phyloP scores from a whole-genome alignment of 1,140 invertebrate genomes.

The Notospermus geniculatus region DNA sequence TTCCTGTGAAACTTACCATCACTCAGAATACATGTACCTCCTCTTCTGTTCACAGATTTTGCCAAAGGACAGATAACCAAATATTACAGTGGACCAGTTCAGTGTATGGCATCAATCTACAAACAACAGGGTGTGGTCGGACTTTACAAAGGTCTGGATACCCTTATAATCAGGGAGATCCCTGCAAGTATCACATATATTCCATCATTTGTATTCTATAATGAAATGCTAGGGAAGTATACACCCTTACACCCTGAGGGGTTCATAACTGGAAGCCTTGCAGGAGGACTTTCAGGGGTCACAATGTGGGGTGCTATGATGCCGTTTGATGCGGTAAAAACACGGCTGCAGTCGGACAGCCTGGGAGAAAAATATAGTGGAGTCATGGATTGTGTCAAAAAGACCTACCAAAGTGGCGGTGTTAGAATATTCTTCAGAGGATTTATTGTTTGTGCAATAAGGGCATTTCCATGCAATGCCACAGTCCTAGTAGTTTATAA shows the following conservation, averaged over 20 bases:
- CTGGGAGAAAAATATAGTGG: not conserved
- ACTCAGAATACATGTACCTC: too few species aligned
- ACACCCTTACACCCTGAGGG: slow-evolving; percentile 12
- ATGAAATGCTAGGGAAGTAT: not conserved
- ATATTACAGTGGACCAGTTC: slow-evolving; percentile 1
- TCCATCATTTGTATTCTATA: not conserved
- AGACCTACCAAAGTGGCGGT: not conserved
- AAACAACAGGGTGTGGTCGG: not conserved
- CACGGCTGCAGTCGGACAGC: slow-evolving; percentile 75
- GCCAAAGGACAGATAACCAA: too few species aligned
- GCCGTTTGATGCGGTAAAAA: slow-evolving; percentile 87
- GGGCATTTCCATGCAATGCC: slow-evolving; percentile 18
- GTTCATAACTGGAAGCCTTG: slow-evolving; percentile 58
- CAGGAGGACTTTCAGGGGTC: slow-evolving; percentile 80
- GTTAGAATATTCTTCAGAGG: not conserved
- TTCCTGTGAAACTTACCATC: too few species aligned
- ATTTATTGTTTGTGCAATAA: not conserved
- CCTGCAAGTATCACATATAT: not conserved
- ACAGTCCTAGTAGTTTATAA: slow-evolving; percentile 15
- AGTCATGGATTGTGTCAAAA: not conserved
- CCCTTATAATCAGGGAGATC: not conserved
- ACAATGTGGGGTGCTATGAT: slow-evolving; percentile 82
- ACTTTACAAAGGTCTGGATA: not conserved
- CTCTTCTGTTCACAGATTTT: too few species aligned
- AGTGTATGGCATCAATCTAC: not conserved